Evolutionary conservation across 2,888 invertebrate species (phyloP), one percentile per base, ranked within the genome.

Genomic region (Campaea margaritaria): DNA sequence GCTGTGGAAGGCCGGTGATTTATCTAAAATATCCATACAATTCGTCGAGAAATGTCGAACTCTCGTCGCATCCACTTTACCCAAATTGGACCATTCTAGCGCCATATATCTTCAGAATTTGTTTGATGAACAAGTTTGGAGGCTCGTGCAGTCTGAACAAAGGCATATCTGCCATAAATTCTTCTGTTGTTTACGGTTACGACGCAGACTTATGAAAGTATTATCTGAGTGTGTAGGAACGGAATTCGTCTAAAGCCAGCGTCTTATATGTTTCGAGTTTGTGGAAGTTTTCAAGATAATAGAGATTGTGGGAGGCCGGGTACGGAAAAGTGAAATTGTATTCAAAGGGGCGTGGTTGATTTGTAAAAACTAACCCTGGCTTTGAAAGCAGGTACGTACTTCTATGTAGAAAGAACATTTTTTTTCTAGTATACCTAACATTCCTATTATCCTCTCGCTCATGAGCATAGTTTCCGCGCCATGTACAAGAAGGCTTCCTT

Each of bases 1-100:
- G 81, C 80, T 79, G 79, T 80, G 82, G 79, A 85, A 85, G 84
- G 83, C 83, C 80, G 82, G 79, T 85, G 82, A 91, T 92, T 89
- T 90, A 89, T 91, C 87, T 88, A 82, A 89, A 90, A 91, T 87
- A 89, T 87, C 87, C 86, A 86, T 87, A 87, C 87, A 88, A 87
- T 89, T 87, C 87, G 82, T 82, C 83, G 76, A 76, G 82, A 83
- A 82, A 84, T 73, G 86, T 89, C 87, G 87, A 91, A 90, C 81
- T 87, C 83, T 85, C 82, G 83, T 82, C 86, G 85, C 81, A 82
- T 79, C 84, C 86, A 90, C 89, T 91, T 89, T 88, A 82, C 83
- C 83, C 79, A 87, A 91, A 91, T 91, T 89, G 89, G 87, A 89
- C 86, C 84, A 87, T 86, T 87, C 83, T 84, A 82, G 84, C 76